Evolutionary conservation across 2,888 invertebrate species (phyloP), one percentile per base, ranked within the genome.

Genomic region (Eledona agricola): DNA sequence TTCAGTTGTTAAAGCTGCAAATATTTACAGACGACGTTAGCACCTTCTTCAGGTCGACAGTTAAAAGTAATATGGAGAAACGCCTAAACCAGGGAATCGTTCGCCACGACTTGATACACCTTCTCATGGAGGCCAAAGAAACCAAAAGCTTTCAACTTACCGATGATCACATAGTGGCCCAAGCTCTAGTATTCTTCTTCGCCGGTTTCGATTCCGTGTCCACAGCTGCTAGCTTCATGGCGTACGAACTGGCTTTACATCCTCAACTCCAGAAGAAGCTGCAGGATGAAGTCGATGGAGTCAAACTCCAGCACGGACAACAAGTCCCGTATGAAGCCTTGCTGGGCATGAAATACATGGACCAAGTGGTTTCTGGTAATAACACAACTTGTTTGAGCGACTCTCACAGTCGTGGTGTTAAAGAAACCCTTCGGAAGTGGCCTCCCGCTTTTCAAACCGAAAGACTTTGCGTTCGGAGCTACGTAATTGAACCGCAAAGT

Each of bases 301-400:
- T 58, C n/a, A 50, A 51, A 1, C 20, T 52, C 7, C 34, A 57
- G 26, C 13, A 7, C 15, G 11, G 6, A 0, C 78, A 76, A 2
- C 75, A 73, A 9, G 69, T 83, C 1, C 77, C 75, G 28, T 84
- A 82, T 56, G 81, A 80, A 13, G 72, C 74, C 0, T 69, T 85
- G 0, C 75, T 79, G 47, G 75, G 74, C 17, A 79, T 85, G 81
- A 77, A 77, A 7, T 85, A 84, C 52, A 66, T 85, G 74, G 84
- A 85, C 47, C 83, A 83, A 82, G 81, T 84, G 0, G 67, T 84
- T 0, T 81, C 81, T 62, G 81, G 81, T 81, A 55, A n/a, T n/a
- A n/a, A n/a, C n/a, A n/a, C n/a, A n/a, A n/a, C n/a, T n/a, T n/a
- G n/a, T n/a, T 4, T 26, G n/a, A n/a, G n/a, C n/a, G n/a, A n/a